Conservation (phyloP, 37 sponge, comb jelly and placozoan genomes). For the Ephydatia muelleri region DNA sequence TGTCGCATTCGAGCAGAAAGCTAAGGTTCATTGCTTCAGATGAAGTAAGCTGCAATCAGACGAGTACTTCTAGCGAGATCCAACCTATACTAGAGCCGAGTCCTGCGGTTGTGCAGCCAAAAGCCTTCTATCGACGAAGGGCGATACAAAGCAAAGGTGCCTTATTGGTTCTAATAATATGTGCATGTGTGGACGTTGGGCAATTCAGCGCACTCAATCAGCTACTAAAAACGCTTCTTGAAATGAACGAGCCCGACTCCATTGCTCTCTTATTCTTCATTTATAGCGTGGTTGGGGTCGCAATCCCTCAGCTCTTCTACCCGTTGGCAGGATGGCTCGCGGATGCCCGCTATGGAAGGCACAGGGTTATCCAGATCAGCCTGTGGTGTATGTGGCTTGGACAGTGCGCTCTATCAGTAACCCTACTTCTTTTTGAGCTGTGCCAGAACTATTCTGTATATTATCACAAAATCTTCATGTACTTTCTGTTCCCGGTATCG, state of each 20-base stretch:
- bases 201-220: background rate
- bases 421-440: background rate
- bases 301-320: background rate
- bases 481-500: background rate
- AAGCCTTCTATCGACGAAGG: too few species aligned
- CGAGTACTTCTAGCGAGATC: too few species aligned
- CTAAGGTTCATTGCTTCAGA: too few species aligned
- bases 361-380: background rate
- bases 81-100: too few species aligned
- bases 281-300: background rate
- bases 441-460: too few species aligned
- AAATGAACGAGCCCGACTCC: too few species aligned
- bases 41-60: too few species aligned
- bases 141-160: too few species aligned
- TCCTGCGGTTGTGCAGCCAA: too few species aligned
- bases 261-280: too few species aligned
- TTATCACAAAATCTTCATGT: background rate
- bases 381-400: background rate
- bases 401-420: background rate
- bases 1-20: too few species aligned
- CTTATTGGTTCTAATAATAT: background rate
- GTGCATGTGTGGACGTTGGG: background rate
- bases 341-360: background rate
- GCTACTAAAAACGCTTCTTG: background rate
- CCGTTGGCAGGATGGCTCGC: constrained; percentile 11